These are phyloP conservation scores for Tachysurus vachellii DNA, from an alignment of 2,113 vertebrate species.

Conservation along the genomic window DNA sequence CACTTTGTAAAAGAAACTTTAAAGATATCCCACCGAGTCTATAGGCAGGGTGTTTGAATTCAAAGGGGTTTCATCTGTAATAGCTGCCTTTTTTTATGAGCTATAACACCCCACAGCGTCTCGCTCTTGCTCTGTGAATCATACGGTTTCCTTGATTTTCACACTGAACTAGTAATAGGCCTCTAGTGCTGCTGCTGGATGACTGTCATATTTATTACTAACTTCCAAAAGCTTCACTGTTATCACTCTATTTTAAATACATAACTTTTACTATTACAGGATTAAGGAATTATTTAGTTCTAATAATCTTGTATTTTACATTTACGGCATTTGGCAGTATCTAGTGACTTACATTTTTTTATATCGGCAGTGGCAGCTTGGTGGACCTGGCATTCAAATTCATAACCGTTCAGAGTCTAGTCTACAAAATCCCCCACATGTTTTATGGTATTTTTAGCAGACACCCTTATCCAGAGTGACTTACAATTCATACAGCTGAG, in stretches of 20 bases:
- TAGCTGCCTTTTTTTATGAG: background rate
- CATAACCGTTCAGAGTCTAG: too few species aligned
- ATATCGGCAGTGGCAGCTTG: too few species aligned
- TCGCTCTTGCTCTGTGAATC: background rate
- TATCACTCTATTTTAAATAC: background rate
- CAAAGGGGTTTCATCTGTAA: background rate
- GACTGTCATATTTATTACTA: conserved; percentile 54
- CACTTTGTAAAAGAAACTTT: conserved; percentile 38
- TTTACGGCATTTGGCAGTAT: too few species aligned
- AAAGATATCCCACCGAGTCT: conserved; percentile 9
- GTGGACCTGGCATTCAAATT: too few species aligned
- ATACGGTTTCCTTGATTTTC: conserved; percentile 15
- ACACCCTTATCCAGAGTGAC: too few species aligned
- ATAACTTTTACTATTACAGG: background rate
- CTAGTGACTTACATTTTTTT: too few species aligned
- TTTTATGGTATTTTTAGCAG: too few species aligned
- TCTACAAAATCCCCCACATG: too few species aligned
- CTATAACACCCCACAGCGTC: background rate
- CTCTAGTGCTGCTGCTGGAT: conserved; percentile 58
- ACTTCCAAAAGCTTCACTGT: background rate
- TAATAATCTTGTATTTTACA: too few species aligned
- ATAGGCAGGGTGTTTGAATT: background rate
- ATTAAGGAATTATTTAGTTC: background rate
- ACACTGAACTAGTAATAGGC: conserved; percentile 55
- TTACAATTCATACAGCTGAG: too few species aligned